These are phyloP conservation scores for Pelochelys cantorii DNA, from an alignment of 2,797 vertebrate genomes.

Conservation along the genomic window DNA sequence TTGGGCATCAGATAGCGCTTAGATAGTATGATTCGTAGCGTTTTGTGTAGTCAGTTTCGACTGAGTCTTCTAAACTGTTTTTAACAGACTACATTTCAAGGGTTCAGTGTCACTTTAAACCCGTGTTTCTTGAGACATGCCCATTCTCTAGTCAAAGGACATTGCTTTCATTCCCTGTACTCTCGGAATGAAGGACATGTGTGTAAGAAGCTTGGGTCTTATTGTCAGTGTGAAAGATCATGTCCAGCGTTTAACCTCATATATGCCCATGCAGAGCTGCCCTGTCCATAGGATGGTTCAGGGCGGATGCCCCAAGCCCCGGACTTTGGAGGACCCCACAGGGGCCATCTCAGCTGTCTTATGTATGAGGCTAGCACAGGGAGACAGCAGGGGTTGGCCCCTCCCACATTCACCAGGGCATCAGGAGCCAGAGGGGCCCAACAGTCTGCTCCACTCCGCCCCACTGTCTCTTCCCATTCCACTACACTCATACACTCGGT, in stretches of 20 bases:
- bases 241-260: not conserved
- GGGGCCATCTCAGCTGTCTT: too few relatives aligned
- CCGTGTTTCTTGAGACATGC: fast-evolving
- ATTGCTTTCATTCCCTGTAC: not conserved
- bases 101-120: not conserved
- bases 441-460: too few relatives aligned
- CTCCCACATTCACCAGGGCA: too few relatives aligned
- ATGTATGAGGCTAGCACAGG: too few relatives aligned
- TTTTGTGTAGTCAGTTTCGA: not conserved
- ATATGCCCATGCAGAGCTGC: too few relatives aligned
- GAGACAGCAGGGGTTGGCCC: too few relatives aligned
- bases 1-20: not conserved
- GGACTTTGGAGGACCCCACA: too few relatives aligned
- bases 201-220: not conserved
- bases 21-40: not conserved
- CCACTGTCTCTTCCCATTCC: too few relatives aligned
- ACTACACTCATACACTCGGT: too few relatives aligned
- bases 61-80: not conserved
- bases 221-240: not conserved
- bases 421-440: too few relatives aligned
- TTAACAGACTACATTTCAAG: not conserved
- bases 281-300: too few relatives aligned
- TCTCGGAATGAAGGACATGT: not conserved
- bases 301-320: too few relatives aligned
- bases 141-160: not conserved